A percentile compares a stretch with the other conserved stretches of the same genome.
These are phyloP conservation scores for Paedocypris sp. DNA, from an alignment of 2,113 vertebrate species.

Conservation along the genomic window DNA sequence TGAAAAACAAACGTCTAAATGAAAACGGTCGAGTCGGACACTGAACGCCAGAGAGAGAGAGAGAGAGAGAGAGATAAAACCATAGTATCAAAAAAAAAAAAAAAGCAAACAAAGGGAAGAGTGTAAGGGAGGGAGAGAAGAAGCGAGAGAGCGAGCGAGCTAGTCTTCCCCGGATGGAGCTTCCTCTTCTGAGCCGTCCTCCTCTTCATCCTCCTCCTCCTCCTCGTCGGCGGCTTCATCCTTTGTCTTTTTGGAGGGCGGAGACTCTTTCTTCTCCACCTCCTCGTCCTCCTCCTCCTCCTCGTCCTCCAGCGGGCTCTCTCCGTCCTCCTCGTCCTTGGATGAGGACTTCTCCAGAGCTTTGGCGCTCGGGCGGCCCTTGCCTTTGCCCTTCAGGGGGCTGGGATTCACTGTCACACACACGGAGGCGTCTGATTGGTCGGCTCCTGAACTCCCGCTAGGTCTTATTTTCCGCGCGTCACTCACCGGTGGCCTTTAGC, in stretches of 20 bases:
- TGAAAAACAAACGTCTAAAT: conserved; percentile 27
- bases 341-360: conserved; percentile 87
- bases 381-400: conserved; percentile 95
- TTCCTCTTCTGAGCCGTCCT: conserved; percentile 94
- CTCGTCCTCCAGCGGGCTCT: conserved; percentile 69
- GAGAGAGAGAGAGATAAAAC: conserved; percentile 32
- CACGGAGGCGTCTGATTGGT: neutral
- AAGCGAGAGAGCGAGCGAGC: conserved; percentile 42
- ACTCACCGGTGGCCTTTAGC: conserved; percentile 94
- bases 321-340: conserved; percentile 83
- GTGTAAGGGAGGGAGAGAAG: conserved; percentile 16
- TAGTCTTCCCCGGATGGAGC: conserved; percentile 94
- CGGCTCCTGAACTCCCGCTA: neutral
- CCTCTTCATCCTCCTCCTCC: conserved; percentile 62
- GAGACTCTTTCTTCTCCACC: conserved; percentile 73
- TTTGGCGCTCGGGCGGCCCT: conserved; percentile 90
- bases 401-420: conserved; percentile 79
- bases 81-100: conserved; percentile 38
- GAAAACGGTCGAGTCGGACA: conserved; percentile 63
- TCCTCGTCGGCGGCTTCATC: conserved; percentile 59
- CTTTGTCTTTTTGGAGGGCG: conserved; percentile 74
- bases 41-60: conserved; percentile 21
- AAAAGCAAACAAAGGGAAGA: conserved; percentile 12
- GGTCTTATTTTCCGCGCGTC: neutral
- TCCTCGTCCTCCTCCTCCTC: conserved; percentile 73